Percentiles rank a stretch among this genome's conserved stretches.
Conservation (phyloP, 2,888 invertebrate genomes). For the Athalia cordata region DNA sequence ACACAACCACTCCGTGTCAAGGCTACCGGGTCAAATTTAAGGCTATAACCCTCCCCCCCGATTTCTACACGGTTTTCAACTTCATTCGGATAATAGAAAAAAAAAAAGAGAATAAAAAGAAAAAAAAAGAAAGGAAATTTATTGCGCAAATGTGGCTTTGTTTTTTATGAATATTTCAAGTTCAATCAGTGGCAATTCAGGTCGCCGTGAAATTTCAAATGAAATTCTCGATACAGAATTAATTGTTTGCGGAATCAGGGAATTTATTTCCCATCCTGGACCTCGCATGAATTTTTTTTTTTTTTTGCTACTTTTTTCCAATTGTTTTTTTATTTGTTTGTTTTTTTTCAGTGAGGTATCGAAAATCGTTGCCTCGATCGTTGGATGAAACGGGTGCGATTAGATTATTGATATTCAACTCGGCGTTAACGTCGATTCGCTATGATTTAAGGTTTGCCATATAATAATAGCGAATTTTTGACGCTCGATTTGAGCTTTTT, state of each 20-base stretch:
- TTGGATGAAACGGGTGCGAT: not conserved
- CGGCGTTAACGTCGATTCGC: not conserved
- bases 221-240: not conserved
- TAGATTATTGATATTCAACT: not conserved
- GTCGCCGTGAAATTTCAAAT: not conserved
- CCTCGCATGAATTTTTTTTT: not conserved
- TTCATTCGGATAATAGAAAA: too few species aligned
- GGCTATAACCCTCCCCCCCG: not conserved
- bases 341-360: not conserved
- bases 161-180: not conserved
- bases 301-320: too few species aligned
- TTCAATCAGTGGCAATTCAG: not conserved
- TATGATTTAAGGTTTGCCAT: slow-evolving; percentile 17
- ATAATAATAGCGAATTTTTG: slow-evolving; percentile 31
- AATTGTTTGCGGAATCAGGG: not conserved
- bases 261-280: too few species aligned
- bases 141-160: too few species aligned
- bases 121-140: too few species aligned
- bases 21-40: too few species aligned
- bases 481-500: slow-evolving; percentile 42
- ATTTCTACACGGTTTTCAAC: not conserved
- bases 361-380: not conserved
- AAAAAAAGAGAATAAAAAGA: too few species aligned
- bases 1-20: too few species aligned
- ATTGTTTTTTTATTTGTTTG: too few species aligned